Base-by-base conservation (phyloP, 1,140 invertebrate genomes). In the Cherax quadricarinatus region DNA sequence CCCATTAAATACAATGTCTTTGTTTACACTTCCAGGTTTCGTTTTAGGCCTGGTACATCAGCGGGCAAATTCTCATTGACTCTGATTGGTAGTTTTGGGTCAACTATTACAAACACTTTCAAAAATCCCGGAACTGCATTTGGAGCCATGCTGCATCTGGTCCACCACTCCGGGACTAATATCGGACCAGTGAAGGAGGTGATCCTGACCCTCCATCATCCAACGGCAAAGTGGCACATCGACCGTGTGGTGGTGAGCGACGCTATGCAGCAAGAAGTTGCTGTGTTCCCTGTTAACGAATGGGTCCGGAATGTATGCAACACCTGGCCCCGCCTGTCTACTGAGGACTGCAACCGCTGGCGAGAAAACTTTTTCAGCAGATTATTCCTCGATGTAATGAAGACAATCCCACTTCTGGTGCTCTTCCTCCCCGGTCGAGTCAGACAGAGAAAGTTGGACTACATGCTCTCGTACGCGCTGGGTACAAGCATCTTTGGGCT, bases 61-160 rank as follows among this genome's bases (percentile, higher is more conserved):
- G 24, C n/a, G 14, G 7, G n/a, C 4, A 5, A 57, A 12, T 53
- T 88, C 18, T 49, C 70, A 3, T n/a, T 88, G n/a, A 60, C 51
- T 4, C 73, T 88, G 3, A 24, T 21, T 1, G 86, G 86, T 16
- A 62, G 24, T 30, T 30, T 12, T 0, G 18, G 51, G 0, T 16
- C 12, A 3, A 48, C n/a, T 24, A 24, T 21, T 4, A 16, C 49
- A 5, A 88, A 88, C 78, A 49, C 30, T 3, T 88, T 16, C 51
- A 80, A 10, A 41, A 88, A 30, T 21, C 75, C 75, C 1, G 78
- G 30, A 5, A 48, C 78, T 6, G 16, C 75, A n/a, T 79, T 60
- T 73, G 86, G 86, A 4, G 51, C 86, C 3, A 88, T 88, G 86
- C 51, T 88, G 86, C 73, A 88, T 53, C 78, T 88, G 18, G 49